Base-by-base conservation (phyloP, 2,888 invertebrate genomes). In the Latheticus oryzae region DNA sequence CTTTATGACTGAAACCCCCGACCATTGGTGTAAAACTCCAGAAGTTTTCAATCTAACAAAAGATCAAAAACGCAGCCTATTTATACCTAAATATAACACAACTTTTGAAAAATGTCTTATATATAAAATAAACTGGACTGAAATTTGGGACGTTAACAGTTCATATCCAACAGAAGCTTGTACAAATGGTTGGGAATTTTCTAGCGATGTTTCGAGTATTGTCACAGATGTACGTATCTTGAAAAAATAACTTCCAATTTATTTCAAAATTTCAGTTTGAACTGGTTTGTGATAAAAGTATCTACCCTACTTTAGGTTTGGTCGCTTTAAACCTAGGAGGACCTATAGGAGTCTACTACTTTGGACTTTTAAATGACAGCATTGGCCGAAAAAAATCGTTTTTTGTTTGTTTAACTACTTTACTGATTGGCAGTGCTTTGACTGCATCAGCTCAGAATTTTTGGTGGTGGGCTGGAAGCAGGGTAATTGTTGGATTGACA, bases 291-390 rank as follows among this genome's bases (percentile, higher is more conserved):
- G 90, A 91, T 52, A 85, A 86, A 65, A 89, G 89, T 61, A 91
- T 93, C 66, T 93, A 93, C 78, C 94, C 95, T 1, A 93, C 93
- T 0, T 83, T 95, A 48, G 93, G 93, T 3, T 80, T 95, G 65
- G 91, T 91, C 1, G 90, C 93, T 2, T 82, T 95, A 48, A 95
- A 95, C 74, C 82, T 91, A 21, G 95, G 95, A 35, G 94, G 94
- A 5, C 93, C 95, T 0, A 84, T 95, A 55, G 95, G 95, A 15
- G 95, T 95, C 3, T 94, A 93, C 74, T 80, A 91, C 5, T 95
- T 95, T 77, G 95, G 95, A 0, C 80, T 88, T 59, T 79, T 95
- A 1, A 95, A 94, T 69, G 95, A 95, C 79, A 89, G 92, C 66
- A 89, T 91, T 64, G 95, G 95, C 2, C 82, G 95, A 40, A 87